These are phyloP conservation scores for Prochilodus magdalenae DNA, from an alignment of 2,113 vertebrate genomes.

Conservation along the genomic window DNA sequence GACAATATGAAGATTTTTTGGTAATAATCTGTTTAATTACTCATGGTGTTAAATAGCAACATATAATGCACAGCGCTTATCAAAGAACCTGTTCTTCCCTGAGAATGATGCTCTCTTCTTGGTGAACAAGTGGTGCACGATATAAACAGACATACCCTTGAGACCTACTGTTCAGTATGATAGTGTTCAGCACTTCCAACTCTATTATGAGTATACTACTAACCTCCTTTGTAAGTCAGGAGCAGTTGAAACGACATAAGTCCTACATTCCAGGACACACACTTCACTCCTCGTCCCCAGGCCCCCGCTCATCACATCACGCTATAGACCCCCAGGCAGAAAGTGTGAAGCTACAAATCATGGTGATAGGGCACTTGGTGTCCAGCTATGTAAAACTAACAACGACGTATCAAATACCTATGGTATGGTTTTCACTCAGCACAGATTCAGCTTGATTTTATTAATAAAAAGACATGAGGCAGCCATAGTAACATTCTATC, in stretches of 20 bases:
- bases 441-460: not conserved
- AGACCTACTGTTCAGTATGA: constrained; percentile 77
- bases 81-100: constrained; percentile 7
- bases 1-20: constrained; percentile 5
- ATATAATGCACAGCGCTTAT: not conserved
- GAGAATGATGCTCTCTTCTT: constrained; percentile 33
- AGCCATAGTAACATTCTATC: no score
- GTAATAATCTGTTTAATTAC: constrained; percentile 2
- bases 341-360: constrained; percentile 41
- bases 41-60: constrained; percentile 1
- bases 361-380: constrained; percentile 43
- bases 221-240: constrained; percentile 43
- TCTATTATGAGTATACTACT: constrained; percentile 46
- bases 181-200: constrained; percentile 46
- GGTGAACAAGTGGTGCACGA: constrained; percentile 37
- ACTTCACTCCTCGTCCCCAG: not conserved
- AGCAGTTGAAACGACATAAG: constrained; percentile 57
- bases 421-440: not conserved
- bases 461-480: not conserved
- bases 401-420: not conserved
- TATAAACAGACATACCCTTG: constrained; percentile 58
- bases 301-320: not conserved
- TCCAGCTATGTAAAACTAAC: not conserved
- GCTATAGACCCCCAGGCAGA: constrained; percentile 9
- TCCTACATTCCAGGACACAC: constrained; percentile 27